Percentiles rank a stretch among this genome's conserved stretches.
Evolutionary conservation across 1,140 invertebrate genomes (phyloP).

Genomic region (Leptonema lineaticorne): DNA sequence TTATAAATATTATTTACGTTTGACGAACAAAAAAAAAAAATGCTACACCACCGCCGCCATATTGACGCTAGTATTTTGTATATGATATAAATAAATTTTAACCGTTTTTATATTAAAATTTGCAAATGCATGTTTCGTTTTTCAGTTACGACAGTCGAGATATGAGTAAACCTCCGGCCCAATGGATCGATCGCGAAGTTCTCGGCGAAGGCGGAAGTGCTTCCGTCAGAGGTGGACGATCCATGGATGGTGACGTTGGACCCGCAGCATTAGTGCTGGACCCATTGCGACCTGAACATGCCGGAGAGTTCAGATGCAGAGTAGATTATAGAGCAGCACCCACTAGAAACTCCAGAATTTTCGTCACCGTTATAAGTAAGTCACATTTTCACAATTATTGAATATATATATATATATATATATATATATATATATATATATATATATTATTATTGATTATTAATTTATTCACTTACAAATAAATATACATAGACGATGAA

Average conservation of each 20-base stretch:
- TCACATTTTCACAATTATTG: no score
- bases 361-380: conserved; percentile 80
- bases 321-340: conserved; percentile 82
- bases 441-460: no score
- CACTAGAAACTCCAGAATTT: conserved; percentile 75
- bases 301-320: conserved; percentile 73
- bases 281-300: conserved; percentile 68
- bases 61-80: no score
- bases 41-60: no score
- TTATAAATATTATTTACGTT: no score
- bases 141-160: conserved; percentile 77
- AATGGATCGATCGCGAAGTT: conserved; percentile 69
- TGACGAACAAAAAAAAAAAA: no score
- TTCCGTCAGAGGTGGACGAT: conserved; percentile 66
- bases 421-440: no score
- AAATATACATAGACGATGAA: no score
- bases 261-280: conserved; percentile 73
- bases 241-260: conserved; percentile 66
- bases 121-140: conserved; percentile 30
- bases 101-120: no score
- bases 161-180: conserved; percentile 67
- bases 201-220: conserved; percentile 59
- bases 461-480: no score
- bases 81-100: no score
- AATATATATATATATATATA: no score